phyloP scores from a whole-genome alignment of 1,140 invertebrate species.

The Reticulitermes speratus region DNA sequence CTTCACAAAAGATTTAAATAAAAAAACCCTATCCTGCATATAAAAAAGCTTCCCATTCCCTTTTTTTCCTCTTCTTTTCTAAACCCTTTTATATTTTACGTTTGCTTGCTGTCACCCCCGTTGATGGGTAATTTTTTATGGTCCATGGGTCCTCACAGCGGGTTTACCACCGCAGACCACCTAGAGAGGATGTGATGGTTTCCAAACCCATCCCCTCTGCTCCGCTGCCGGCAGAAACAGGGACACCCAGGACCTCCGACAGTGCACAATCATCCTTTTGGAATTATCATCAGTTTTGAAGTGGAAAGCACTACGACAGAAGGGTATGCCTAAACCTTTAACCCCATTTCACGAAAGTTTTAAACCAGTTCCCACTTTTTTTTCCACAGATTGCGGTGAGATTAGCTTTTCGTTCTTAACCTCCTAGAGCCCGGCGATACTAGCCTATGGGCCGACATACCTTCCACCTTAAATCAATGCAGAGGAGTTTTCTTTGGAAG shows the following conservation, averaged over 20 bases:
- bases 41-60: not conserved
- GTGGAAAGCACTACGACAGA: not conserved
- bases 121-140: not conserved
- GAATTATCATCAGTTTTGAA: not conserved
- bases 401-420: no score
- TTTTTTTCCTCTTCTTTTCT: not conserved
- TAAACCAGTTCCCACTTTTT: not conserved
- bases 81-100: not conserved
- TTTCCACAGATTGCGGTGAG: not conserved
- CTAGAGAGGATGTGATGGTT: not conserved
- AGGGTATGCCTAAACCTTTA: not conserved
- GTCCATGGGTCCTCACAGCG: conserved; percentile 10
- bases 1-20: conserved; percentile 20
- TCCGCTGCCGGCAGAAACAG: not conserved
- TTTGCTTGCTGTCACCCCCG: not conserved
- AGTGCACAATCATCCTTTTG: not conserved
- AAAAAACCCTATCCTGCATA: conserved; percentile 3
- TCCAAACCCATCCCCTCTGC: not conserved
- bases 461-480: no score
- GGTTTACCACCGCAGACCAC: conserved; percentile 3
- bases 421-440: no score
- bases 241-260: not conserved
- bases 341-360: not conserved
- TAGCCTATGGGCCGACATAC: no score
- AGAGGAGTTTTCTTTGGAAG: no score